Evolutionary conservation across 1,140 invertebrate species (phyloP).

Genomic region (Lamellibrachia luymesi): DNA sequence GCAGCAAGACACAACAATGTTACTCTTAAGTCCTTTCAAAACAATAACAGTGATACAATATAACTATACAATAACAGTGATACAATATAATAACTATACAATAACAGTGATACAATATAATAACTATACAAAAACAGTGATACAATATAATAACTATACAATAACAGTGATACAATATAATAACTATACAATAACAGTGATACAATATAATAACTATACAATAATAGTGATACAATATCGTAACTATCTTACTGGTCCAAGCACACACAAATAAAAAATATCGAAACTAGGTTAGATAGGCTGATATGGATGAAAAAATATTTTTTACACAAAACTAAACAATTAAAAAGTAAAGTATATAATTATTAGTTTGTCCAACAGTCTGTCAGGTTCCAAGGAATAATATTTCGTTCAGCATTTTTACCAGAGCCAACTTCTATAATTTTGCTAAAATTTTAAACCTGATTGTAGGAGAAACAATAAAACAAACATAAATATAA

Average conservation of each 20-base stretch:
- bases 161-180: not conserved
- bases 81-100: not conserved
- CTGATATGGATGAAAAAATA: too few relatives aligned
- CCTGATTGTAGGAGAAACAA: not conserved
- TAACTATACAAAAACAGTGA: too few relatives aligned
- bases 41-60: not conserved
- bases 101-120: not conserved
- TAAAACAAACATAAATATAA: too few relatives aligned
- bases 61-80: not conserved
- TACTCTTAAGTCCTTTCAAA: too few relatives aligned
- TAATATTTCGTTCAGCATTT: not conserved
- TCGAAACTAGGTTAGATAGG: not conserved
- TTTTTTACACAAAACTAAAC: too few relatives aligned
- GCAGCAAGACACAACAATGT: not conserved
- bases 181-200: not conserved
- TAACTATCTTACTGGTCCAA: not conserved
- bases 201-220: not conserved
- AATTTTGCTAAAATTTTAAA: not conserved
- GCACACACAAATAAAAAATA: not conserved
- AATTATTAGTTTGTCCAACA: not conserved
- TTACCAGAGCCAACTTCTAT: not conserved
- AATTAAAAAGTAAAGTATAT: too few relatives aligned
- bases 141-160: not conserved
- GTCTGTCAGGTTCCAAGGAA: not conserved
- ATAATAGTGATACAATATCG: not conserved